Conservation (phyloP, 2,113 vertebrate species). For the Chionis minor region DNA sequence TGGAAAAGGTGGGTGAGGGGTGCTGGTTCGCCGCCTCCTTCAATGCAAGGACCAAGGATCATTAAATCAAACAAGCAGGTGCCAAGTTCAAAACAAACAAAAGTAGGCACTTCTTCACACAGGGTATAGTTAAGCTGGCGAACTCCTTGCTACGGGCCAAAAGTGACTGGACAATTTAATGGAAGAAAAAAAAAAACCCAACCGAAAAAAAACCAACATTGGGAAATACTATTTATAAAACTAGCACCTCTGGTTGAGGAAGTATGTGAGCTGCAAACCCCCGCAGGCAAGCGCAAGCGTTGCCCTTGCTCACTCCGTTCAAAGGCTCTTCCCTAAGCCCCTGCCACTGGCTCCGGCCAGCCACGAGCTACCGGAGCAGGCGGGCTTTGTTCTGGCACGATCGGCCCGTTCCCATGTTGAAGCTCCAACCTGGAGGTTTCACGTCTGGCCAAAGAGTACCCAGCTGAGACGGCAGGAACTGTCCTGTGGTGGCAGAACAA, state of each 20-base stretch:
- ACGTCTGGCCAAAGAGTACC: not conserved
- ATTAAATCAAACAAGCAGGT: conserved; percentile 52
- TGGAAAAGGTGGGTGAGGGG: not conserved
- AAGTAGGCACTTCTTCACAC: not conserved
- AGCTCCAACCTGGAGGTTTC: not conserved
- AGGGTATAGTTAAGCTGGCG: conserved; percentile 5
- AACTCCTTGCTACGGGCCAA: conserved; percentile 9
- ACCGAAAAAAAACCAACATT: not conserved
- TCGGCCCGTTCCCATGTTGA: not conserved
- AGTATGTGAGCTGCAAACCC: not conserved
- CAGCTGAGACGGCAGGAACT: not conserved
- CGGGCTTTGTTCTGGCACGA: not conserved
- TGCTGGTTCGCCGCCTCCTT: not conserved
- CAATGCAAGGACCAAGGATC: not conserved
- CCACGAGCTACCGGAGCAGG: not conserved
- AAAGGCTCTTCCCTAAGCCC: not conserved
- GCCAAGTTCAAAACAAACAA: conserved; percentile 39
- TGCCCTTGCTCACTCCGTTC: not conserved
- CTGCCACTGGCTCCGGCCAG: not conserved
- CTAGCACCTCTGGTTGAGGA: conserved; percentile 26
- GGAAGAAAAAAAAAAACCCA: not conserved
- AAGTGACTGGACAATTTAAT: conserved; percentile 26
- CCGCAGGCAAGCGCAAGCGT: not conserved
- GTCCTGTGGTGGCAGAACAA: not conserved
- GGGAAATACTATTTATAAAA: conserved; percentile 17